Evolutionary conservation across 2,797 vertebrate species (phyloP).

Genomic region (Myiotriccus ornatus): DNA sequence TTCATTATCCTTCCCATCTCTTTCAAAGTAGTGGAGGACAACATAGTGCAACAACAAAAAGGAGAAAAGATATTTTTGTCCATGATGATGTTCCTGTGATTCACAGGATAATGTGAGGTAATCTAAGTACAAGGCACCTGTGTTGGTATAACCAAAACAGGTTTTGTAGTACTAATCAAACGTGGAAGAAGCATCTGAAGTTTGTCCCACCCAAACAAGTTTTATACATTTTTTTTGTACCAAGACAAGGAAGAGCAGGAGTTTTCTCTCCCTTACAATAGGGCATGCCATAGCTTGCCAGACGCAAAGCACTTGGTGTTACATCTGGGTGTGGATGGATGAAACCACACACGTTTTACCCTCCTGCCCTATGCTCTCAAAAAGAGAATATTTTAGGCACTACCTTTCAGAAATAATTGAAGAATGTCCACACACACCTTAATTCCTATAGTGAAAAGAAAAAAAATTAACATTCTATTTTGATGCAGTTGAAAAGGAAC

Average conservation of each 20-base stretch:
- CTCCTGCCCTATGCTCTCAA: neutral
- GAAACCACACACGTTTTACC: neutral
- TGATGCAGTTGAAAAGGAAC: neutral
- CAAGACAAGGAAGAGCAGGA: neutral
- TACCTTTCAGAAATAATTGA: neutral
- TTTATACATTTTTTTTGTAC: neutral
- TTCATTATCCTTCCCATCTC: neutral
- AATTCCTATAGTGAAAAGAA: neutral
- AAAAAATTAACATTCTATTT: neutral
- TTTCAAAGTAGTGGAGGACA: neutral
- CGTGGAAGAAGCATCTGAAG: neutral
- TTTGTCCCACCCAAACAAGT: neutral
- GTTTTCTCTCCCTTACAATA: neutral
- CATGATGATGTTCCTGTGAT: neutral
- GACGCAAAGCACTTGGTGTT: neutral
- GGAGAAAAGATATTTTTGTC: neutral
- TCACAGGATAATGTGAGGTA: neutral
- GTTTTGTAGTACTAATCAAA: neutral
- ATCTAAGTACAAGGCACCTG: fast-evolving
- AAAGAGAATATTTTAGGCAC: neutral
- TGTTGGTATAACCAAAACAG: neutral
- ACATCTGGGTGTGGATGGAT: neutral
- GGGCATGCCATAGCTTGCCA: neutral
- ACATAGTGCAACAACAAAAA: neutral
- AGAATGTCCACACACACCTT: too few relatives aligned